phyloP scores from a whole-genome alignment of 2,113 vertebrate genomes.

The Eulemur rufifrons region DNA sequence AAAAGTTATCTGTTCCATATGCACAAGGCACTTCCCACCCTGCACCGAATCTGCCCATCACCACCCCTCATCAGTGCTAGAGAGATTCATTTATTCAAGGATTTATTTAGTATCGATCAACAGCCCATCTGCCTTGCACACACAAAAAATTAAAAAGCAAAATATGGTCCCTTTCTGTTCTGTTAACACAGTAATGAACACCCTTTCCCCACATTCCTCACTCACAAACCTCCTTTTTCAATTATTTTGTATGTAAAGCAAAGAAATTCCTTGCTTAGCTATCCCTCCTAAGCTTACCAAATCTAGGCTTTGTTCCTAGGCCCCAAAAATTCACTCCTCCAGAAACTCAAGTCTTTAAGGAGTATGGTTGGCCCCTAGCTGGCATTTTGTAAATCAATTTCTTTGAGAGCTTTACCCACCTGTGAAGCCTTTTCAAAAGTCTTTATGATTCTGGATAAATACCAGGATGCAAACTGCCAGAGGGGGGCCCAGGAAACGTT shows the following conservation, averaged over 20 bases:
- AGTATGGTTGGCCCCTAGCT: neutral
- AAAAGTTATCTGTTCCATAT: conserved; percentile 64
- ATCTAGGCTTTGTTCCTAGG: conserved; percentile 52
- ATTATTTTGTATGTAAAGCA: conserved; percentile 51
- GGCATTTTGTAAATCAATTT: conserved; percentile 41
- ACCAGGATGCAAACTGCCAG: neutral
- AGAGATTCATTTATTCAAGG: conserved; percentile 66
- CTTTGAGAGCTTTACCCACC: conserved; percentile 35
- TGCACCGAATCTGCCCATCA: neutral
- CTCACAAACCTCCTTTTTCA: neutral
- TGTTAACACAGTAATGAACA: conserved; percentile 2
- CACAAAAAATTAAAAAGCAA: conserved; percentile 48
- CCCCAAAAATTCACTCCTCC: conserved; percentile 34
- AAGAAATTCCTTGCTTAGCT: conserved; percentile 25
- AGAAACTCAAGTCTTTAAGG: conserved; percentile 30
- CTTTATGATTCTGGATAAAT: conserved; percentile 43
- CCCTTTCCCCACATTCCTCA: neutral
- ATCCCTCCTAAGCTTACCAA: conserved; percentile 11
- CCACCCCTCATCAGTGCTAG: neutral
- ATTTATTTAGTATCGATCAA: conserved; percentile 66
- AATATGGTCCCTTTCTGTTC: conserved; percentile 49
- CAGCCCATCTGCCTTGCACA: conserved; percentile 46
- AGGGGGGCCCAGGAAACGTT: neutral
- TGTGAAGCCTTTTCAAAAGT: conserved; percentile 54
- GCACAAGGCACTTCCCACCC: neutral